phyloP scores from a whole-genome alignment of 1,140 invertebrate species.

The Uloborus diversus region DNA sequence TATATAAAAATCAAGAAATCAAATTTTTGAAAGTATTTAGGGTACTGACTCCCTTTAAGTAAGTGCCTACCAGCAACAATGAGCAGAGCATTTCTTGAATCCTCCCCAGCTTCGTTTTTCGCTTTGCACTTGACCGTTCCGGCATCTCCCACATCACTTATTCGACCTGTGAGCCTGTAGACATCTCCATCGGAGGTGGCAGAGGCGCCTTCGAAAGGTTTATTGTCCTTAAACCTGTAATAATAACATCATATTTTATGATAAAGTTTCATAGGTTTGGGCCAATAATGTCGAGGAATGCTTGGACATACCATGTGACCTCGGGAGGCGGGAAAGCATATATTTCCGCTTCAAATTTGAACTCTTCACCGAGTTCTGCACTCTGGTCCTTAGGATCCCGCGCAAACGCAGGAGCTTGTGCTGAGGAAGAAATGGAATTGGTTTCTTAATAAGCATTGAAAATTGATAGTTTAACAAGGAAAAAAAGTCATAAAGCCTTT shows the following conservation, averaged over 20 bases:
- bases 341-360: conserved; percentile 74
- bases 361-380: conserved; percentile 73
- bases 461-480: too few species aligned
- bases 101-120: conserved; percentile 66
- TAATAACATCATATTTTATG: too few species aligned
- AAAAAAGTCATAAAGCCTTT: too few species aligned
- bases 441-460: too few species aligned
- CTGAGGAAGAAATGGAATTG: background rate
- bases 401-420: conserved; percentile 31
- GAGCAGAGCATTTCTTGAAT: conserved; percentile 17
- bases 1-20: too few species aligned
- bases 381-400: conserved; percentile 30
- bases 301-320: conserved; percentile 62
- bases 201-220: background rate
- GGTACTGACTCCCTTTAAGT: too few species aligned
- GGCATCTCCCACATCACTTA: conserved; percentile 70
- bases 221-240: conserved; percentile 37
- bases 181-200: conserved; percentile 60
- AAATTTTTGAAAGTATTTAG: too few species aligned
- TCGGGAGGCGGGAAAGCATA: conserved; percentile 64
- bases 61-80: conserved; percentile 23
- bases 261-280: too few species aligned
- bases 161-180: conserved; percentile 68
- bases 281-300: background rate
- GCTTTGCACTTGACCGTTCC: conserved; percentile 71